Evolutionary conservation across 2,888 invertebrate genomes (phyloP).

Genomic region (Phengaris arion): DNA sequence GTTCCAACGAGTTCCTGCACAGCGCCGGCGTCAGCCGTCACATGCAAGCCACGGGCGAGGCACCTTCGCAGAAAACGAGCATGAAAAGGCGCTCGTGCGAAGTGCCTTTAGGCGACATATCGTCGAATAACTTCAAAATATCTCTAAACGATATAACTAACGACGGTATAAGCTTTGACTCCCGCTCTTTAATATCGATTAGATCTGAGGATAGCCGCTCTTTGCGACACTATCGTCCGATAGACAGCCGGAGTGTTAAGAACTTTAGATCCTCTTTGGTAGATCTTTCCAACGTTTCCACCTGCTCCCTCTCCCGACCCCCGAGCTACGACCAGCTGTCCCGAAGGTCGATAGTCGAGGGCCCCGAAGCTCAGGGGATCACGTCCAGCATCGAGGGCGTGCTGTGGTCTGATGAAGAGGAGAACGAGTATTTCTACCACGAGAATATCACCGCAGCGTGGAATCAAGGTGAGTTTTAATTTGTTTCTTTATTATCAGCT

Average conservation of each 20-base stretch:
- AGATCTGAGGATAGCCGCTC: slow-evolving; percentile 65
- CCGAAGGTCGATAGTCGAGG: slow-evolving; percentile 67
- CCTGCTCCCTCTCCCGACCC: slow-evolving; percentile 57
- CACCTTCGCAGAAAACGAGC: slow-evolving; percentile 70
- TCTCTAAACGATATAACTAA: slow-evolving; percentile 66
- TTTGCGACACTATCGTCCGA: slow-evolving; percentile 62
- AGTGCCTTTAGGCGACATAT: slow-evolving; percentile 71
- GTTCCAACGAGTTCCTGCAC: slow-evolving; percentile 70
- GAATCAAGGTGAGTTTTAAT: slow-evolving; percentile 68
- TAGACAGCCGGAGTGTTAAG: slow-evolving; percentile 70
- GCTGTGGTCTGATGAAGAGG: slow-evolving; percentile 77
- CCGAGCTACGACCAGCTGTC: slow-evolving; percentile 74
- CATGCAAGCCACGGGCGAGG: slow-evolving; percentile 73
- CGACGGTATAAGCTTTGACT: slow-evolving; percentile 62
- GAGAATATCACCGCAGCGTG: slow-evolving; percentile 73
- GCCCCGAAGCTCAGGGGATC: slow-evolving; percentile 58
- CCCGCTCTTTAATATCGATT: slow-evolving; percentile 61
- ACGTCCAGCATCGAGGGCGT: slow-evolving; percentile 78
- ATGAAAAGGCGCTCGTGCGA: slow-evolving; percentile 74
- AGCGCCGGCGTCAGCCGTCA: slow-evolving; percentile 73
- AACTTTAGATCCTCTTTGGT: slow-evolving; percentile 69
- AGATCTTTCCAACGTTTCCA: slow-evolving; percentile 62
- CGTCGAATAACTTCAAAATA: slow-evolving; percentile 72
- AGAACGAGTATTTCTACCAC: slow-evolving; percentile 74
- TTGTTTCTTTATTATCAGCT: background rate